These are phyloP conservation scores for Furcula furcula DNA, from an alignment of 2,888 invertebrate genomes.

Conservation along the genomic window DNA sequence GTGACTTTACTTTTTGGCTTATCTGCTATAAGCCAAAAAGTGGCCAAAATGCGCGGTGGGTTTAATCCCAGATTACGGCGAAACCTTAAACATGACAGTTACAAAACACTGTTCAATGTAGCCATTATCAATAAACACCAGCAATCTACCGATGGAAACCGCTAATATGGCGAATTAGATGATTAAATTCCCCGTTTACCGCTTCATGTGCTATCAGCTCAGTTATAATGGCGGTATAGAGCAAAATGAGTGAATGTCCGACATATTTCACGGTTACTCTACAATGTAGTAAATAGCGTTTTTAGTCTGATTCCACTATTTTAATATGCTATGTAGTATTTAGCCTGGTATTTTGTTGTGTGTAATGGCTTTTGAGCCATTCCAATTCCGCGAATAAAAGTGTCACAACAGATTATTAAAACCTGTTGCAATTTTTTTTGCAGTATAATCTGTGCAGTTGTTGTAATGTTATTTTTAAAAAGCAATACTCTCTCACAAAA, in stretches of 20 bases:
- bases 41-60: slow-evolving; percentile 1
- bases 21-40: slow-evolving; percentile 12
- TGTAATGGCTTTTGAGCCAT: no score
- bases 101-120: not conserved
- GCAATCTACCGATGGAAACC: slow-evolving; percentile 5
- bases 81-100: not conserved
- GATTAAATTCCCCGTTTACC: slow-evolving; percentile 19
- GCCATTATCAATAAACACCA: slow-evolving; percentile 16
- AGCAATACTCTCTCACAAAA: no score
- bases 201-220: slow-evolving; percentile 15
- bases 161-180: slow-evolving; percentile 14
- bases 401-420: no score
- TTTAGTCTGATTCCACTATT: not conserved
- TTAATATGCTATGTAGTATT: no score
- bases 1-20: no score
- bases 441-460: no score
- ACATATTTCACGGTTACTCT: slow-evolving; percentile 25
- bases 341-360: no score
- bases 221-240: slow-evolving; percentile 10
- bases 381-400: no score
- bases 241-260: slow-evolving; percentile 8
- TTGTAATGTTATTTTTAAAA: no score
- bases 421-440: no score
- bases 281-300: slow-evolving; percentile 9
- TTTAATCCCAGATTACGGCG: not conserved